Evolutionary conservation across 2,888 invertebrate genomes (phyloP).

Genomic region (Lasioglossum figueresi): DNA sequence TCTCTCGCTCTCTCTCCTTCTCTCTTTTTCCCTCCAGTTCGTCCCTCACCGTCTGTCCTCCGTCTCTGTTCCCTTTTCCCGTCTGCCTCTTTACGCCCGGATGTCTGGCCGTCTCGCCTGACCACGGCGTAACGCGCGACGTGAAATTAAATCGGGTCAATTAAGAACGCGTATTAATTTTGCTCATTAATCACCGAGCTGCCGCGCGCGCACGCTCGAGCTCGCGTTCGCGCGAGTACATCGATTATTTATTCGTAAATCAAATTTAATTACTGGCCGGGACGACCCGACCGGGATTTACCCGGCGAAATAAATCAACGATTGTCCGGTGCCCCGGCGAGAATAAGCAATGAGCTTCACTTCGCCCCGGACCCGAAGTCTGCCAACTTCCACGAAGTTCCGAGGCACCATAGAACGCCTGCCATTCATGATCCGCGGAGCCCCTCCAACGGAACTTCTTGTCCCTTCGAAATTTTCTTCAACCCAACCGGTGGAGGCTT

Average conservation of each 20-base stretch:
- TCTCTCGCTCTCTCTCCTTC: not conserved
- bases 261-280: conserved; percentile 54
- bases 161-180: conserved; percentile 60
- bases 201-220: not conserved
- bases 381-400: conserved; percentile 5
- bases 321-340: conserved; percentile 22
- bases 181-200: conserved; percentile 44
- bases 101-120: conserved; percentile 36
- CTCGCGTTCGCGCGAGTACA: conserved; percentile 18
- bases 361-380: not conserved
- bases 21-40: not conserved
- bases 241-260: conserved; percentile 62
- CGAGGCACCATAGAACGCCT: not conserved
- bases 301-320: conserved; percentile 47
- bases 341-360: conserved; percentile 30
- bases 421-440: not conserved
- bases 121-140: conserved; percentile 27
- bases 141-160: conserved; percentile 62
- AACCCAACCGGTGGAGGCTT: not conserved
- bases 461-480: not conserved
- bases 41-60: not conserved
- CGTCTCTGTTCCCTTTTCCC: not conserved
- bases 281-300: conserved; percentile 31
- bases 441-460: not conserved
- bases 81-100: not conserved